Evolutionary conservation across 2,888 invertebrate genomes (phyloP).

Genomic region (Slavum lentiscoides): DNA sequence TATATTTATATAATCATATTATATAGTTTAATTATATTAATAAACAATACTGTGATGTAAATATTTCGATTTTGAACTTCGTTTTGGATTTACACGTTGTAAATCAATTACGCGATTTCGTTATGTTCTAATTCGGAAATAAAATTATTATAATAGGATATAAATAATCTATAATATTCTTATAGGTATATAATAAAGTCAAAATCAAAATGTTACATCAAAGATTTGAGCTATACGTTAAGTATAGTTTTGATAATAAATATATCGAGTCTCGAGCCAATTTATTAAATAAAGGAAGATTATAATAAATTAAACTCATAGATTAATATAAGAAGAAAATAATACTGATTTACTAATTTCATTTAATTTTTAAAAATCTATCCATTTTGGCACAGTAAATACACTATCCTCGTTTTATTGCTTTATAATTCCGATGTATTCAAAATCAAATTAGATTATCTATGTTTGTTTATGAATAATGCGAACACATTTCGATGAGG

Average conservation of each 20-base stretch:
- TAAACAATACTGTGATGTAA: neutral
- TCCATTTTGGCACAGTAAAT: slow-evolving; percentile 38
- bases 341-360: slow-evolving; percentile 7
- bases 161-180: slow-evolving; percentile 5
- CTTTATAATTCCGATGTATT: slow-evolving; percentile 19
- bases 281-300: slow-evolving; percentile 1
- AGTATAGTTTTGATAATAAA: neutral
- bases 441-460: slow-evolving; percentile 9
- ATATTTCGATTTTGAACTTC: slow-evolving; percentile 17
- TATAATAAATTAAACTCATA: neutral
- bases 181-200: neutral
- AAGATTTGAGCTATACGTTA: slow-evolving; percentile 13
- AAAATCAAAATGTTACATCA: slow-evolving; percentile 25
- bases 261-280: slow-evolving; percentile 5
- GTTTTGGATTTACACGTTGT: slow-evolving; percentile 1
- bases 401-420: neutral
- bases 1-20: slow-evolving; percentile 26
- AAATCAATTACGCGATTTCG: neutral
- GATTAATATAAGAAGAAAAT: neutral
- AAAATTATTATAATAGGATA: neutral
- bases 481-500: slow-evolving; percentile 37
- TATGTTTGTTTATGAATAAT: slow-evolving; percentile 22
- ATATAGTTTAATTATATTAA: slow-evolving; percentile 41
- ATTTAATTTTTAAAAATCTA: neutral
- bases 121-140: slow-evolving; percentile 36